phyloP scores from a whole-genome alignment of 2,113 vertebrate genomes.

The Neogobius melanostomus region DNA sequence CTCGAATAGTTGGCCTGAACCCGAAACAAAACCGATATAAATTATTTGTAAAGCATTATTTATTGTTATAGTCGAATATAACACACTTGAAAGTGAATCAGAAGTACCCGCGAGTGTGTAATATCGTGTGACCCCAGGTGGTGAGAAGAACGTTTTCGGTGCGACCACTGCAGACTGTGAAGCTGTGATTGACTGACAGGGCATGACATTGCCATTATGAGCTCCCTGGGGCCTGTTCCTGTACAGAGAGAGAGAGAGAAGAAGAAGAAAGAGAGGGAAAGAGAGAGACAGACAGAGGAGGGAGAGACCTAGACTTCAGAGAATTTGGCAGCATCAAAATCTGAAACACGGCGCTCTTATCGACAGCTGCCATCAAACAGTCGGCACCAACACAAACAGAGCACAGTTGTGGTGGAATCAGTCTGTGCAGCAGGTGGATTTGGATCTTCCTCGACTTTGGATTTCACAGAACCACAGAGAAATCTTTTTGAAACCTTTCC shows the following conservation, averaged over 20 bases:
- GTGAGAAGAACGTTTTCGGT: not conserved
- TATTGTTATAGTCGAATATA: no score
- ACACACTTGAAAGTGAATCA: no score
- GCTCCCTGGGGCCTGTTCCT: slow-evolving; percentile 33
- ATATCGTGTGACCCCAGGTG: not conserved
- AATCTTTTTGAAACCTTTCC: no score
- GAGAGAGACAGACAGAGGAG: not conserved
- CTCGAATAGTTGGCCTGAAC: no score
- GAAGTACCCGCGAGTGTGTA: no score
- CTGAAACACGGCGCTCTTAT: no score
- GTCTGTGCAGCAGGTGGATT: no score
- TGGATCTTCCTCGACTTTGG: no score
- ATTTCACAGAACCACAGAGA: no score
- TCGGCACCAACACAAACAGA: not conserved
- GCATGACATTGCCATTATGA: slow-evolving; percentile 49
- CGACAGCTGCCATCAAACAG: not conserved
- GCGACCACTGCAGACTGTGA: not conserved
- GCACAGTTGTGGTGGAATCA: no score
- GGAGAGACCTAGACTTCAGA: not conserved
- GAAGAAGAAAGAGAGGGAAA: not conserved
- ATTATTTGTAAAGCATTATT: no score
- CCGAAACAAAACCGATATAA: no score
- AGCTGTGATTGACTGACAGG: slow-evolving; percentile 61
- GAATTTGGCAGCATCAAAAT: not conserved
- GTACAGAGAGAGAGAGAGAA: slow-evolving; percentile 18